Evolutionary conservation across 2,113 vertebrate species (phyloP), one percentile per base, ranked within the genome.

Genomic region (Pseudois nayaur): DNA sequence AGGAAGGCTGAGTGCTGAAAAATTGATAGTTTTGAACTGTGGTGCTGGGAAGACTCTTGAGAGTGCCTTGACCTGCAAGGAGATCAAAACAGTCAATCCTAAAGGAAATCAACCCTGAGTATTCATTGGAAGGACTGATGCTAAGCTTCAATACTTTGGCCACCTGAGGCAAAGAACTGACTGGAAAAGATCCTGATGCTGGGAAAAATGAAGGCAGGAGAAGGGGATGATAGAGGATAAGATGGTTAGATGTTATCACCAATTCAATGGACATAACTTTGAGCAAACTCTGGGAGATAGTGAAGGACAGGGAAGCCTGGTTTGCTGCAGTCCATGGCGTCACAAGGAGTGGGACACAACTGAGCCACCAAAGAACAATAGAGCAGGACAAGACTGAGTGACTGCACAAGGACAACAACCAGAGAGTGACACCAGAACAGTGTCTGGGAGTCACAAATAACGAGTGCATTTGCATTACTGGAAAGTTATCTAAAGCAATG

Each of bases 301-400:
- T 74, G 19, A 74, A 74, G 67, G 67, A 40, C 10, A 74, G 10
- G 67, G n/a, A 74, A 23, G 21, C 19, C 67, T 74, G n/a, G 19
- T 23, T 74, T 74, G 19, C n/a, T 40, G n/a, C n/a, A 23, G n/a
- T 23, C n/a, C 67, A 23, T 40, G 19, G 67, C 0, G 0, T 74
- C 67, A 13, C 67, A 40, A 40, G 23, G 67, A 74, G 67, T 74
- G 19, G n/a, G 67, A 40, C 67, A 71, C 67, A 74, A 74, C 67
- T 74, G 67, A 40, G 67, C n/a, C 67, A 74, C n/a, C n/a, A 0
- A 23, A 40, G 5, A 40, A 40, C n/a, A 12, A 3, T 19, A 40
- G 67, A 74, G 19, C 19, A 74, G n/a, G n/a, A 40, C 67, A 40
- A 74, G 67, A 74, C 67, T 23, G n/a, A 71, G 10, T 12, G 19